Evolutionary conservation across 1,140 invertebrate species (phyloP).

Genomic region (Tetragonula clypearis): DNA sequence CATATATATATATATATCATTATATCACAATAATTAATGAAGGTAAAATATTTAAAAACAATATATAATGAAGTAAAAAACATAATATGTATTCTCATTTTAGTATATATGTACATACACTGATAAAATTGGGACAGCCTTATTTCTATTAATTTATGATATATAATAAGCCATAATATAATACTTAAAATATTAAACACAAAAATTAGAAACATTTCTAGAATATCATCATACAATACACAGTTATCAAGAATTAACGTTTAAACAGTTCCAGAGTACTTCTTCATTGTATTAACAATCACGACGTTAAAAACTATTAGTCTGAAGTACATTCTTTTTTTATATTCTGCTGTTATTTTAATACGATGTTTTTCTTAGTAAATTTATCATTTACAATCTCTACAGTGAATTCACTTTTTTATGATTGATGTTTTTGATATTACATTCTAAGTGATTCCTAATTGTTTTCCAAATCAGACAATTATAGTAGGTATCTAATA

Average conservation of each 20-base stretch:
- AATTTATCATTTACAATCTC: background rate
- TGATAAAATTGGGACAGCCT: slow-evolving; percentile 59
- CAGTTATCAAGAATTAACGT: slow-evolving; percentile 1
- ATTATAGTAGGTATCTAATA: background rate
- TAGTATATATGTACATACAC: slow-evolving; percentile 65
- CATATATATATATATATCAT: background rate
- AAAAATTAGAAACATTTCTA: slow-evolving; percentile 40
- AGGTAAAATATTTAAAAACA: slow-evolving; percentile 5
- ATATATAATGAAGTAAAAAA: slow-evolving; percentile 62
- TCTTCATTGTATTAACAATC: background rate
- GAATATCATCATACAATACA: slow-evolving; percentile 29
- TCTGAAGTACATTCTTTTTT: background rate
- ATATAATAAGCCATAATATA: slow-evolving; percentile 55
- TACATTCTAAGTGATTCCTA: background rate
- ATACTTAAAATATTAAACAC: slow-evolving; percentile 58
- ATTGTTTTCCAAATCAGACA: background rate
- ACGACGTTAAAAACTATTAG: background rate
- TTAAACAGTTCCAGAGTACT: slow-evolving; percentile 20
- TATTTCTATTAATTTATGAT: slow-evolving; percentile 51
- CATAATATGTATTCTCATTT: slow-evolving; percentile 66
- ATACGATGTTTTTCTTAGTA: background rate
- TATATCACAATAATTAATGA: background rate
- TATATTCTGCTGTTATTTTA: background rate
- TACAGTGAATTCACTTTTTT: background rate
- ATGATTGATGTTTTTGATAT: background rate